Conservation (phyloP, 2,888 invertebrate genomes). For the Parasteatoda lunata region DNA sequence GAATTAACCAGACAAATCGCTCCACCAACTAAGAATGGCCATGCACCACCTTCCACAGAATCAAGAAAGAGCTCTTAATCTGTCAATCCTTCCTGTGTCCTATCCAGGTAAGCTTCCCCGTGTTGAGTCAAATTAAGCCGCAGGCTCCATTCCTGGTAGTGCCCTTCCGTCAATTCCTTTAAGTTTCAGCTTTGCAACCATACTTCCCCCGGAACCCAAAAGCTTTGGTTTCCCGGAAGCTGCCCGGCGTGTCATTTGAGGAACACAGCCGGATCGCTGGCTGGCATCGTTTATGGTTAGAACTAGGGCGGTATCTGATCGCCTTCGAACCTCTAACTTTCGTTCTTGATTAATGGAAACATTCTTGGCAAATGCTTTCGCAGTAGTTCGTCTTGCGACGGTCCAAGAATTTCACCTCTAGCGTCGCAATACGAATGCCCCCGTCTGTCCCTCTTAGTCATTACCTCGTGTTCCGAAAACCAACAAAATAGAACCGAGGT, state of each 20-base stretch:
- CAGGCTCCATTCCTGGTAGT: too few relatives aligned
- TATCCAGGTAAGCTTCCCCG: too few relatives aligned
- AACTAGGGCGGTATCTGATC: slow-evolving; percentile 72
- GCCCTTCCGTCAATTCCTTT: too few relatives aligned
- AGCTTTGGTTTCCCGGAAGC: slow-evolving; percentile 78
- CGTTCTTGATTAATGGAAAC: slow-evolving; percentile 36
- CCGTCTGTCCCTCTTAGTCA: too few relatives aligned
- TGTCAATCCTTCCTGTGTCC: slow-evolving; percentile 45
- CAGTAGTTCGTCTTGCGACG: slow-evolving; percentile 34
- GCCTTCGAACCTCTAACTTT: slow-evolving; percentile 40
- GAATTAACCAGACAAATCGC: too few relatives aligned
- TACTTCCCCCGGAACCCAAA: too few relatives aligned
- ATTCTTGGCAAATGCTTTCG: slow-evolving; percentile 40
- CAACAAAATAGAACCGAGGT: too few relatives aligned
- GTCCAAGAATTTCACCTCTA: slow-evolving; percentile 36
- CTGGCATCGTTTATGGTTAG: slow-evolving; percentile 81
- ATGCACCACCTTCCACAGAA: slow-evolving; percentile 13
- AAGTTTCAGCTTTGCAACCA: too few relatives aligned
- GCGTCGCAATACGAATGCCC: slow-evolving; percentile 31
- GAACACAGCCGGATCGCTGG: slow-evolving; percentile 80
- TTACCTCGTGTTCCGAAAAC: too few relatives aligned
- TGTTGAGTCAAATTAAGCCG: too few relatives aligned
- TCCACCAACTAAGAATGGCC: neutral
- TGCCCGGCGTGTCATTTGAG: slow-evolving; percentile 78
- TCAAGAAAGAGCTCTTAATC: slow-evolving; percentile 47